Evolutionary conservation across 2,888 invertebrate species (phyloP).

Genomic region (Thymelicus lineola): DNA sequence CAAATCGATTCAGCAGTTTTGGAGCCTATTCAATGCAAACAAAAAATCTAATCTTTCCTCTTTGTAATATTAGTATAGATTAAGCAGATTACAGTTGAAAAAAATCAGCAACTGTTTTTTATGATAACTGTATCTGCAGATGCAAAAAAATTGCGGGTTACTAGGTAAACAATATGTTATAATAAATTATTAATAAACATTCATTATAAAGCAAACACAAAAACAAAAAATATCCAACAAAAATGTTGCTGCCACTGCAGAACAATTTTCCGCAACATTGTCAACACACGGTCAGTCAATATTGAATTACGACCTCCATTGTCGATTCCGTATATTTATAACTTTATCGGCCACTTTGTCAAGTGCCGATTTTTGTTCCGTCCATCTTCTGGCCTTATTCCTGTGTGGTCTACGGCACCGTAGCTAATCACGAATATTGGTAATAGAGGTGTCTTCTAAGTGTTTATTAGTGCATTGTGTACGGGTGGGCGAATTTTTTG

Average conservation of each 20-base stretch:
- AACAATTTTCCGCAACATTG: constrained; percentile 60
- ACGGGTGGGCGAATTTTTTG: constrained; percentile 51
- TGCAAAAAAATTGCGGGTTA: too few species aligned
- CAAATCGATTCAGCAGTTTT: too few species aligned
- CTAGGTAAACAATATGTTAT: too few species aligned
- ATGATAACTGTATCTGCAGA: too few species aligned
- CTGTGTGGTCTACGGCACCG: constrained; percentile 57
- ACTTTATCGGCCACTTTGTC: constrained; percentile 65
- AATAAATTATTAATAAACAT: too few species aligned
- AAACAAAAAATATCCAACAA: too few species aligned
- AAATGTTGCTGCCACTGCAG: constrained; percentile 49
- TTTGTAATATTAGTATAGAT: too few species aligned
- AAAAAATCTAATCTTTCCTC: too few species aligned
- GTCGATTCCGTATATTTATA: constrained; percentile 62
- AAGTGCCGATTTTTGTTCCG: constrained; percentile 48
- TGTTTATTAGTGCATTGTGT: constrained; percentile 50
- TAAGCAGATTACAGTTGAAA: too few species aligned
- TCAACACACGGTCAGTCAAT: constrained; percentile 60
- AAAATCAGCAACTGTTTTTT: too few species aligned
- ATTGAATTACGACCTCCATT: constrained; percentile 72
- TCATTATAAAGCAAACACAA: too few species aligned
- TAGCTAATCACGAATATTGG: constrained; percentile 51
- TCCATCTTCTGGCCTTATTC: constrained; percentile 48
- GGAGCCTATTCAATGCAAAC: too few species aligned
- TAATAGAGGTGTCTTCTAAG: constrained; percentile 54